Evolutionary conservation across 1,140 invertebrate genomes (phyloP).

Genomic region (Eupristina koningsbergeri): DNA sequence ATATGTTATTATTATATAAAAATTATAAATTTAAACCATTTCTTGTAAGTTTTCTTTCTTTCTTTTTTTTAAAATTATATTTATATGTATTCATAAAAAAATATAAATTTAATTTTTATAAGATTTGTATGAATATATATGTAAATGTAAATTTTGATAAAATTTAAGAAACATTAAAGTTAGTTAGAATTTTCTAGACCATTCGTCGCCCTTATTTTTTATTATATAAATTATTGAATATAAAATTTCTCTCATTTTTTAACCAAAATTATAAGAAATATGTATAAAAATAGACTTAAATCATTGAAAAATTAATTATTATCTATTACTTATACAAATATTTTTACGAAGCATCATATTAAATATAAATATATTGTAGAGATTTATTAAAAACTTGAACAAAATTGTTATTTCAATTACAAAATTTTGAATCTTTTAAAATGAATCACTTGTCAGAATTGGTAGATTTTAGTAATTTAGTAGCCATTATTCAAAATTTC

Average conservation of each 20-base stretch:
- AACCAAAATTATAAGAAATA: background rate
- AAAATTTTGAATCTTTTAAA: conserved; percentile 11
- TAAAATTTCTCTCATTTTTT: background rate
- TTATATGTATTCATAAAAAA: too few species aligned
- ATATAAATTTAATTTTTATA: too few species aligned
- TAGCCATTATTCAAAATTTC: conserved; percentile 32
- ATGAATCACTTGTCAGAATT: conserved; percentile 30
- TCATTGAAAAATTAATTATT: background rate
- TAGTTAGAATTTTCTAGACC: too few species aligned
- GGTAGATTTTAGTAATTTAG: conserved; percentile 40
- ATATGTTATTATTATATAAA: too few species aligned
- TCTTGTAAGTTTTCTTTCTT: too few species aligned
- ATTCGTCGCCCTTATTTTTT: background rate
- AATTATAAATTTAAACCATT: too few species aligned
- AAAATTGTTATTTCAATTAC: background rate
- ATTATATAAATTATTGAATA: background rate
- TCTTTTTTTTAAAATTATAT: too few species aligned
- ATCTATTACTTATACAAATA: background rate
- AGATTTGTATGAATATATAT: too few species aligned
- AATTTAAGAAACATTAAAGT: too few species aligned
- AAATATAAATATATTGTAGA: background rate
- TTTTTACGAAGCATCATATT: conserved; percentile 1
- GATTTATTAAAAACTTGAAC: conserved; percentile 4
- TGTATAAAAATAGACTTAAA: background rate
- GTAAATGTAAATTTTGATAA: too few species aligned